phyloP scores from a whole-genome alignment of 2,113 vertebrate genomes.

The Cyanoliseus patagonus region DNA sequence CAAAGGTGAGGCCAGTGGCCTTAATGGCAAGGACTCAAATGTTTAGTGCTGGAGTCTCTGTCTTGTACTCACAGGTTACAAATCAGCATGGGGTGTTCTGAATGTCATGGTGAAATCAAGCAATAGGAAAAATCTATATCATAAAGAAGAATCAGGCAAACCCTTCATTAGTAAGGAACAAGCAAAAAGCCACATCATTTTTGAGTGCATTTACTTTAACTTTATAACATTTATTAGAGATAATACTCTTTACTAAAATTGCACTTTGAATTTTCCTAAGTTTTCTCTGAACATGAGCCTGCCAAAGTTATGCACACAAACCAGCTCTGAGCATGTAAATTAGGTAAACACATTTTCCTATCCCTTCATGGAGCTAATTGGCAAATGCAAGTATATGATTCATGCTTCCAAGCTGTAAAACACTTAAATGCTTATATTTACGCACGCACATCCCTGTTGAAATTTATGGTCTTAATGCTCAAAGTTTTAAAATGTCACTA shows the following conservation, averaged over 20 bases:
- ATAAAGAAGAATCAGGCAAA: background rate
- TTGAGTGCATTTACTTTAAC: background rate
- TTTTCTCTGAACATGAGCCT: background rate
- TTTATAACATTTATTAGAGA: background rate
- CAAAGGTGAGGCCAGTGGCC: background rate
- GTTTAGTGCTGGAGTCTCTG: background rate
- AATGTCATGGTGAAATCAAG: background rate
- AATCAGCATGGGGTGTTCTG: background rate
- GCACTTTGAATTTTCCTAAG: background rate
- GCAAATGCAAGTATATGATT: background rate
- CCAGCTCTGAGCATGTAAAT: background rate
- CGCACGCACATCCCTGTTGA: accelerated
- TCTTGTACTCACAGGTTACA: background rate
- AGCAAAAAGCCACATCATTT: background rate
- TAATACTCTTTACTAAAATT: background rate
- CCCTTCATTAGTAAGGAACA: background rate
- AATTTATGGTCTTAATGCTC: background rate
- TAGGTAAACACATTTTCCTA: background rate
- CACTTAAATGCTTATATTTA: background rate
- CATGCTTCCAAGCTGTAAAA: background rate
- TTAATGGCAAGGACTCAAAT: background rate
- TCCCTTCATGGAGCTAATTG: background rate
- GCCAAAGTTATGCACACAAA: background rate
- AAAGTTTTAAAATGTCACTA: background rate
- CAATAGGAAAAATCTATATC: background rate